phyloP scores from a whole-genome alignment of 2,113 vertebrate species.

The Microtus richardsoni region DNA sequence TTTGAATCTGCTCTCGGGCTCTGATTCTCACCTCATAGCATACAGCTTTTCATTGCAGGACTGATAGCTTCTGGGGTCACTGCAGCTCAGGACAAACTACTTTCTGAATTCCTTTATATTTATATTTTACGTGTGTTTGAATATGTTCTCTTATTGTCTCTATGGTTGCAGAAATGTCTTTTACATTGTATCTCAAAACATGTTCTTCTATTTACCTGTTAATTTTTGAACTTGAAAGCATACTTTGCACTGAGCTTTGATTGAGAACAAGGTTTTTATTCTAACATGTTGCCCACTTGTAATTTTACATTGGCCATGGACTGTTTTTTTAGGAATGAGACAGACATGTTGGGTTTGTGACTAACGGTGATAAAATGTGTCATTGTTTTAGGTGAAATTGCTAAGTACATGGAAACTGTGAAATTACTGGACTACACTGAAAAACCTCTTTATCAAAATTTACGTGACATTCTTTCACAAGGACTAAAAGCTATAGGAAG shows the following conservation, averaged over 20 bases:
- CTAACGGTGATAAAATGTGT: constrained; percentile 57
- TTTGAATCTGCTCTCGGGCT: neutral
- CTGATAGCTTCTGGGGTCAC: neutral
- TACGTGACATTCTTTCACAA: constrained; percentile 91
- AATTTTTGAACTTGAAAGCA: neutral
- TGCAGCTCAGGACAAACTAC: constrained; percentile 8
- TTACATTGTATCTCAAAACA: constrained; percentile 28
- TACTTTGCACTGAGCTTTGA: neutral
- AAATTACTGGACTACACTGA: constrained; percentile 91
- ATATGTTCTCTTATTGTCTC: neutral
- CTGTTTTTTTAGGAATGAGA: constrained; percentile 27
- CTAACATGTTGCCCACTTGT: neutral
- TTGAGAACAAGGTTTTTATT: constrained; percentile 3
- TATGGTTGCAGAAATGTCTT: constrained; percentile 15
- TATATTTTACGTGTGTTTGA: constrained; percentile 17
- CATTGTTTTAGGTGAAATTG: constrained; percentile 91
- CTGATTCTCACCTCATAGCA: constrained; percentile 10
- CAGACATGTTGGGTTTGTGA: neutral
- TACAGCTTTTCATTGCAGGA: neutral
- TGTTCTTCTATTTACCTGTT: constrained; percentile 22
- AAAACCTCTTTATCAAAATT: constrained; percentile 91
- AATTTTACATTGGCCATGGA: neutral
- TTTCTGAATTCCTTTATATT: constrained; percentile 1
- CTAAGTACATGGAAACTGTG: constrained; percentile 93
- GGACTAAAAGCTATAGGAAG: constrained; percentile 91